Conservation (phyloP, 2,888 invertebrate genomes). For the Darwinula stevensoni region DNA sequence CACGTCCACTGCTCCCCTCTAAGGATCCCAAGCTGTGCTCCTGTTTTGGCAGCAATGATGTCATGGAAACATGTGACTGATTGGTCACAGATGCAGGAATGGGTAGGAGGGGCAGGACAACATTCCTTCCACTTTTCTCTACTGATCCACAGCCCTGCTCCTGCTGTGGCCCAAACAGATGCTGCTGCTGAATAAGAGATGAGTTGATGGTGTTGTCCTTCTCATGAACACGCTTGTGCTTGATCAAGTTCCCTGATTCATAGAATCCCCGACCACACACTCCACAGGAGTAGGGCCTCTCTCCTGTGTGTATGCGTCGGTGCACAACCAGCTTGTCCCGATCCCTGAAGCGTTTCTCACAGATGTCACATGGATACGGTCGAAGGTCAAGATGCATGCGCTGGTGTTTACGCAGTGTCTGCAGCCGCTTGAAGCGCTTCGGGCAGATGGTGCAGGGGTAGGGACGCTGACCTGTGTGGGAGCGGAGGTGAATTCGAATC, state of each 20-base stretch:
- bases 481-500: neutral
- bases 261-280: conserved; percentile 67
- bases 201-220: too few species aligned
- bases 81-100: too few species aligned
- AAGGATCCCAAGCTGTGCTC: too few species aligned
- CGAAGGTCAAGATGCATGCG: neutral
- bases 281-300: conserved; percentile 61
- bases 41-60: too few species aligned
- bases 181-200: too few species aligned
- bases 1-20: too few species aligned
- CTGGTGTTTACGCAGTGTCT: conserved; percentile 1
- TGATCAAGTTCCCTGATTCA: conserved; percentile 61
- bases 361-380: conserved; percentile 1
- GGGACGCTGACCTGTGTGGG: conserved; percentile 1
- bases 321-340: conserved; percentile 62
- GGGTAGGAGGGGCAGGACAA: too few species aligned
- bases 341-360: conserved; percentile 1
- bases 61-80: too few species aligned
- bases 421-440: neutral
- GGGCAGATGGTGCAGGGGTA: neutral
- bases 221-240: conserved; percentile 60
- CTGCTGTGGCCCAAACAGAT: too few species aligned
- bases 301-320: conserved; percentile 59
- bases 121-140: too few species aligned
- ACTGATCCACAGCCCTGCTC: too few species aligned